phyloP scores from a whole-genome alignment of 2,888 invertebrate species.

The Actias luna region DNA sequence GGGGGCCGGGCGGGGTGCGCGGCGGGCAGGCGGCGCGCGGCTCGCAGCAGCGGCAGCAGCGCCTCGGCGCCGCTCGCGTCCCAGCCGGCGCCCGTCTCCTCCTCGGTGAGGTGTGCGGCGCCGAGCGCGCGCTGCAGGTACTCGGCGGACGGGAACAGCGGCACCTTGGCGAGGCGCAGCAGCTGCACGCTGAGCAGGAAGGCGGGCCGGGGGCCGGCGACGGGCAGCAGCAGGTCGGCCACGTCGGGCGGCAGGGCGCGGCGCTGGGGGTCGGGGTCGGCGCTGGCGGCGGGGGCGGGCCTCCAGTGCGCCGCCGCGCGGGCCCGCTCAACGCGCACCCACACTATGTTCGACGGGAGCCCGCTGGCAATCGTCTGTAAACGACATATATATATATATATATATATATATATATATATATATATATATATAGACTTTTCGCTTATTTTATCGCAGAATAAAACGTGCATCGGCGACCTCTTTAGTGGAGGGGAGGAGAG shows the following conservation, averaged over 20 bases:
- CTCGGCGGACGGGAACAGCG: constrained; percentile 29
- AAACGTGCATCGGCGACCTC: too few species aligned
- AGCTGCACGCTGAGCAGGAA: constrained; percentile 83
- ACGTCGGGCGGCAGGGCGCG: constrained; percentile 84
- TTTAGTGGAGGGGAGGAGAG: too few species aligned
- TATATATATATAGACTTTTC: too few species aligned
- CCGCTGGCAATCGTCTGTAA: constrained; percentile 68
- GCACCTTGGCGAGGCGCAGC: constrained; percentile 65
- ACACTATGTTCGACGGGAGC: constrained; percentile 87
- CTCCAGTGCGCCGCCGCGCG: constrained; percentile 88
- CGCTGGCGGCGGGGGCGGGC: constrained; percentile 82
- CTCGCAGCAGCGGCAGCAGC: constrained; percentile 35
- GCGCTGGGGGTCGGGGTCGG: constrained; percentile 84
- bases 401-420: too few species aligned
- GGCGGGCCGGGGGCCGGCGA: constrained; percentile 79
- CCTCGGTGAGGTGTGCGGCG: constrained; percentile 23
- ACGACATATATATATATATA: background rate
- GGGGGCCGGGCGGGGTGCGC: constrained; percentile 32
- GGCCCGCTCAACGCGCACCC: constrained; percentile 88
- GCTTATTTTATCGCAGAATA: too few species aligned
- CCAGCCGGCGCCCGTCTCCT: constrained; percentile 32
- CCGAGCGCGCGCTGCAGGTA: constrained; percentile 1
- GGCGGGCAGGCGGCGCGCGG: constrained; percentile 39
- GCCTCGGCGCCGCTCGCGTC: constrained; percentile 34
- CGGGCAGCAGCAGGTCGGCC: constrained; percentile 87